Evolutionary conservation across 2,113 vertebrate genomes (phyloP).

Genomic region (Seriola quinqueradiata): DNA sequence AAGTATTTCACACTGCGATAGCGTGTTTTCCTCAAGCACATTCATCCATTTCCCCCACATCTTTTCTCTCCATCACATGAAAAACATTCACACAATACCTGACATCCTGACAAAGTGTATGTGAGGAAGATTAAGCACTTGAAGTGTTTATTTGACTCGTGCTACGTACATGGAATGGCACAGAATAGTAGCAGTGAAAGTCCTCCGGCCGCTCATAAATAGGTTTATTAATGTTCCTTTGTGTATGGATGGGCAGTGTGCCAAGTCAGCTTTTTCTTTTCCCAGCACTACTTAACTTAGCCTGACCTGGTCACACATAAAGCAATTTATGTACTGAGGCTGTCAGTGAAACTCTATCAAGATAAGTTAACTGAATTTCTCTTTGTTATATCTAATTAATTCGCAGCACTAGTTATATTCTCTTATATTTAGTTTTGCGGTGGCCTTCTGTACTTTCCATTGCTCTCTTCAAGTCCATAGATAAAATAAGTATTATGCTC

Average conservation of each 20-base stretch:
- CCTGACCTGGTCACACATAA: slow-evolving; percentile 44
- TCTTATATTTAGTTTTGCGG: slow-evolving; percentile 22
- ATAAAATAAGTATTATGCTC: slow-evolving; percentile 56
- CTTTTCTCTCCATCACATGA: neutral
- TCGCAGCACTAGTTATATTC: slow-evolving; percentile 10
- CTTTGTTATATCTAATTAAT: slow-evolving; percentile 54
- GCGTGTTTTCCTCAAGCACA: slow-evolving; percentile 5
- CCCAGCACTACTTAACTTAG: slow-evolving; percentile 32
- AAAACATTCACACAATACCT: slow-evolving; percentile 48
- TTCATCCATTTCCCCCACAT: slow-evolving; percentile 9
- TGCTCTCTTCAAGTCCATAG: slow-evolving; percentile 44
- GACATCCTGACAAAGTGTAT: slow-evolving; percentile 38
- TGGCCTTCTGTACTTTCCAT: slow-evolving; percentile 32
- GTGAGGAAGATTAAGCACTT: slow-evolving; percentile 52
- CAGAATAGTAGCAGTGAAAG: slow-evolving; percentile 35
- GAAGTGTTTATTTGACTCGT: slow-evolving; percentile 56
- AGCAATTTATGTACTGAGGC: slow-evolving; percentile 16
- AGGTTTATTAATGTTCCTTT: slow-evolving; percentile 73
- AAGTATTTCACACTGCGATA: neutral
- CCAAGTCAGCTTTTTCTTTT: slow-evolving; percentile 62
- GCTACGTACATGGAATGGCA: slow-evolving; percentile 6
- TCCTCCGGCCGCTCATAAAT: slow-evolving; percentile 43
- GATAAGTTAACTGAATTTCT: slow-evolving; percentile 31
- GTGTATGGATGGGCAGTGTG: slow-evolving; percentile 53
- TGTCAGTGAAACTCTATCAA: slow-evolving; percentile 46